These are phyloP conservation scores for Rhinoraja longicauda DNA, from an alignment of 2,797 vertebrate species.

Conservation along the genomic window DNA sequence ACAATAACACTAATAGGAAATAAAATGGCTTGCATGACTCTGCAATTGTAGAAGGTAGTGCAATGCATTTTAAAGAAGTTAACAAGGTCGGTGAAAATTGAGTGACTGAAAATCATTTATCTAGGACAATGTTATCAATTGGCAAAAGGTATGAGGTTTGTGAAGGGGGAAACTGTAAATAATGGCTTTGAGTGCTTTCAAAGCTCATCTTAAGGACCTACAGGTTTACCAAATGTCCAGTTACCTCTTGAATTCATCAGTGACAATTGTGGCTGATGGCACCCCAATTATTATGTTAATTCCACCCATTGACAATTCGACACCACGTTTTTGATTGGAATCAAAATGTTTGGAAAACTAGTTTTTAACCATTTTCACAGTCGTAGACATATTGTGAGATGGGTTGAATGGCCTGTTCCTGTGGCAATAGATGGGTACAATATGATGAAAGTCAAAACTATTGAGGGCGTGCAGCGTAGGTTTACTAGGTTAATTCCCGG, in stretches of 20 bases:
- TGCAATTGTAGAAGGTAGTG: not conserved
- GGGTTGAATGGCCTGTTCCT: no score
- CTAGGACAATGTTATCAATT: not conserved
- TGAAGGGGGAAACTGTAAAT: not conserved
- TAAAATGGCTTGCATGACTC: not conserved
- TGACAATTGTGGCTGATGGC: not conserved
- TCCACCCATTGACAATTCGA: not conserved
- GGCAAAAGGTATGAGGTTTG: not conserved
- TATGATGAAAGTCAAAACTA: not conserved
- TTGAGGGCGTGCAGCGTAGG: no score
- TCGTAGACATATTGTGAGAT: not conserved
- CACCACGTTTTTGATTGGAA: no score
- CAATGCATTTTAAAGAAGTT: slow-evolving; percentile 8
- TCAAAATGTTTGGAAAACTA: not conserved
- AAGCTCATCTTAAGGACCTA: not conserved
- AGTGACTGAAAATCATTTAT: not conserved
- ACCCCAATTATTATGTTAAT: not conserved
- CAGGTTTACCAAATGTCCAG: not conserved
- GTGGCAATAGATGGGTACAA: no score
- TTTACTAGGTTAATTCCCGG: no score
- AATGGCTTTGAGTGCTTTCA: not conserved
- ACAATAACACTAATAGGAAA: not conserved
- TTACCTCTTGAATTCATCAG: not conserved
- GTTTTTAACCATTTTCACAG: not conserved
- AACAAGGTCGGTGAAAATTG: not conserved